These are phyloP conservation scores for Maccullochella peelii DNA, from an alignment of 2,113 vertebrate genomes.

Conservation along the genomic window DNA sequence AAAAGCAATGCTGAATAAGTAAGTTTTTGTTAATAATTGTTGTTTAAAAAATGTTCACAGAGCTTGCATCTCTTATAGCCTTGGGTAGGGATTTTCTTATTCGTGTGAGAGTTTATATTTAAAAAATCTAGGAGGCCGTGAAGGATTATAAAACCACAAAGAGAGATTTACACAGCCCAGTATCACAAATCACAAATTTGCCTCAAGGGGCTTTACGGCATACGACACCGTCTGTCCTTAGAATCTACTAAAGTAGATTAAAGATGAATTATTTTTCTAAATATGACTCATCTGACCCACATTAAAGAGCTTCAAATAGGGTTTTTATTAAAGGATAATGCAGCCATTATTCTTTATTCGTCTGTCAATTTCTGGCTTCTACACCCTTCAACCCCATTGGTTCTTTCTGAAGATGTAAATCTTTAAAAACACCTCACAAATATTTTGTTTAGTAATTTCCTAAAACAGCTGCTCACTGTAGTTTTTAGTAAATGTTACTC, in stretches of 20 bases:
- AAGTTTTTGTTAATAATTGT: too few relatives aligned
- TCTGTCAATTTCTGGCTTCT: too few relatives aligned
- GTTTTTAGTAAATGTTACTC: not conserved
- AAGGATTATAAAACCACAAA: too few relatives aligned
- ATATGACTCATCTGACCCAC: not conserved
- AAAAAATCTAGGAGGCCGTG: too few relatives aligned
- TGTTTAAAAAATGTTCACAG: too few relatives aligned
- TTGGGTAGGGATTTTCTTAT: too few relatives aligned
- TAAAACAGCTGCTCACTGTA: not conserved
- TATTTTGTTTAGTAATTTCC: not conserved
- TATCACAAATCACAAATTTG: not conserved
- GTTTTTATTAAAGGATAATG: not conserved
- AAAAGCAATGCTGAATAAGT: too few relatives aligned
- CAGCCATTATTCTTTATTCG: not conserved
- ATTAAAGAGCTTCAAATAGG: not conserved
- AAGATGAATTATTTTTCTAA: not conserved
- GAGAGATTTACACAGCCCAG: too few relatives aligned
- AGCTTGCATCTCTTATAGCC: too few relatives aligned
- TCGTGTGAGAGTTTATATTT: too few relatives aligned
- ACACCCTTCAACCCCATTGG: too few relatives aligned
- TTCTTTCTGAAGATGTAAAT: not conserved
- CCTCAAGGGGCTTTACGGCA: not conserved
- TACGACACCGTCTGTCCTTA: too few relatives aligned
- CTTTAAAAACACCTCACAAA: not conserved
- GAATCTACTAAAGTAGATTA: slow-evolving; percentile 19